Percentiles rank a stretch among this genome's conserved stretches.
These are phyloP conservation scores for Chaetorhynchus papuensis DNA, from an alignment of 2,113 vertebrate genomes.

Conservation along the genomic window DNA sequence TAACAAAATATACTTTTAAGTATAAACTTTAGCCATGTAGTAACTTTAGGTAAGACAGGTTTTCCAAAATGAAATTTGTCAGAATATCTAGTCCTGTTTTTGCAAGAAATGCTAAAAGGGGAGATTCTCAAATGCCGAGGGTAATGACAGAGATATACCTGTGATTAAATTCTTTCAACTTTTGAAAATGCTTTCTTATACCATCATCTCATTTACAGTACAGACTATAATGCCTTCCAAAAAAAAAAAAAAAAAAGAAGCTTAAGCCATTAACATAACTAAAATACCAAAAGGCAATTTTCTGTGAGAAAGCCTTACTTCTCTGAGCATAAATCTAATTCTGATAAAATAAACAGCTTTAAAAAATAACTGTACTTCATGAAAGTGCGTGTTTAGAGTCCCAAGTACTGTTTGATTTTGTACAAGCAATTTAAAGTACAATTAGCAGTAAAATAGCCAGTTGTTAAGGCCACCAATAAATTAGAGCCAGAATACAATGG, in stretches of 20 bases:
- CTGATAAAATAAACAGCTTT: background rate
- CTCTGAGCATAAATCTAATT: background rate
- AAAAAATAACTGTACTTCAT: background rate
- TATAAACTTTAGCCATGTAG: background rate
- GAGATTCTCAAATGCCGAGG: background rate
- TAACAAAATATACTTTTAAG: background rate
- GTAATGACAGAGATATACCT: background rate
- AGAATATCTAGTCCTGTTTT: background rate
- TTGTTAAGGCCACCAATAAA: slow-evolving; percentile 71
- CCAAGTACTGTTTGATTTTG: slow-evolving; percentile 46
- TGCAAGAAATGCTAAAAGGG: background rate
- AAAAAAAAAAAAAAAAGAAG: too few relatives aligned
- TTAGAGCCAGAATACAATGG: slow-evolving; percentile 70
- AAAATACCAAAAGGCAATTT: background rate
- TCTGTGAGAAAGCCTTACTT: background rate
- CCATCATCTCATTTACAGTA: background rate
- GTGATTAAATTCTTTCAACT: background rate
- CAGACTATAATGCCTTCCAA: background rate
- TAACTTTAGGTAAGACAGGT: background rate
- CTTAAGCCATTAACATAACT: background rate
- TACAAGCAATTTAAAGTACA: slow-evolving; percentile 62
- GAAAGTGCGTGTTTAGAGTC: slow-evolving; percentile 2
- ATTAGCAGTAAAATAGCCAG: slow-evolving; percentile 57
- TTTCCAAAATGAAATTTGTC: slow-evolving; percentile 4
- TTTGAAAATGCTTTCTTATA: background rate